Evolutionary conservation across 2,797 vertebrate species (phyloP).

Genomic region (Macropus fuliginosus): DNA sequence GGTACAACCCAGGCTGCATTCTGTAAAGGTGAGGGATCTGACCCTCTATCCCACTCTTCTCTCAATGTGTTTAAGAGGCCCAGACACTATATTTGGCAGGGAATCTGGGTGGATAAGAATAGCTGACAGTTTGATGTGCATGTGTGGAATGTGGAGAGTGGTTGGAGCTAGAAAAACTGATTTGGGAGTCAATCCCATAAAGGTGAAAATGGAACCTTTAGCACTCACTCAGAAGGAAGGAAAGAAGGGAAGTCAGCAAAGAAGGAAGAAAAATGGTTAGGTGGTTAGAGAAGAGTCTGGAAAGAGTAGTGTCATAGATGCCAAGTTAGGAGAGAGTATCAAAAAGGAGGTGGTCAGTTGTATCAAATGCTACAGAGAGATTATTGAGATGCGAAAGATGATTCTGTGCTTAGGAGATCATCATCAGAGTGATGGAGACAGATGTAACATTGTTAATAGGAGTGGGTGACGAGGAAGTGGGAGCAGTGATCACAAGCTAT

Average conservation of each 20-base stretch:
- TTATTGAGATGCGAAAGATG: background rate
- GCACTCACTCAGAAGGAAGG: background rate
- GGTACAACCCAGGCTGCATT: background rate
- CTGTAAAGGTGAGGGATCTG: background rate
- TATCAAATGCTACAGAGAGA: background rate
- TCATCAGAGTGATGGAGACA: background rate
- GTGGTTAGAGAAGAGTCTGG: background rate
- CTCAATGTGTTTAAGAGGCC: background rate
- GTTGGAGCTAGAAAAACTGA: background rate
- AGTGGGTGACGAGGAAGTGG: background rate
- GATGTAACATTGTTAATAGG: background rate
- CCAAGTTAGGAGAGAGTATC: background rate
- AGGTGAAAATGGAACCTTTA: background rate
- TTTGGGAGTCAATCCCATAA: background rate
- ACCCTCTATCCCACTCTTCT: background rate
- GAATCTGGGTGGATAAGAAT: background rate
- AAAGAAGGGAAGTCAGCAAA: background rate
- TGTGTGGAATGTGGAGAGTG: conserved; percentile 2
- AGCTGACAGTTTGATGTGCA: background rate
- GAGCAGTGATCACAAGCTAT: background rate
- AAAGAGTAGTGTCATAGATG: background rate
- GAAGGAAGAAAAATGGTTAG: background rate
- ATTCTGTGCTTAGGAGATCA: background rate
- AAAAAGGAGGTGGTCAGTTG: background rate
- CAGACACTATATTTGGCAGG: background rate